phyloP scores from a whole-genome alignment of 2,113 vertebrate genomes.

The Phyllopteryx taeniolatus region DNA sequence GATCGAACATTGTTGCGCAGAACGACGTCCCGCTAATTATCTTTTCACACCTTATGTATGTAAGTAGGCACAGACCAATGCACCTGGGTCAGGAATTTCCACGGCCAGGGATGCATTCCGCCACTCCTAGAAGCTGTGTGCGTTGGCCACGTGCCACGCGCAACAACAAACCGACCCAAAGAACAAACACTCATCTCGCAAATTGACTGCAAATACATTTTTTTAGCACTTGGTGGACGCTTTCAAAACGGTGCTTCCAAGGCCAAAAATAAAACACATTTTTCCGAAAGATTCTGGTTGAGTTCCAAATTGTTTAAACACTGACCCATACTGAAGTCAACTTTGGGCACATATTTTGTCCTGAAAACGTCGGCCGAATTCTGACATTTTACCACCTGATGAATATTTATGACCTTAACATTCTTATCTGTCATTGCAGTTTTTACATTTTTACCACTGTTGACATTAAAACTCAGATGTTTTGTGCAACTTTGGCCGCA shows the following conservation, averaged over 20 bases:
- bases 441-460: too few species aligned
- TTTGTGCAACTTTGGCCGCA: too few species aligned
- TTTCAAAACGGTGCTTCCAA: background rate
- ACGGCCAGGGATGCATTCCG: background rate
- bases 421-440: background rate
- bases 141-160: background rate
- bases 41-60: background rate
- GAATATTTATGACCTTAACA: background rate
- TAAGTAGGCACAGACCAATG: background rate
- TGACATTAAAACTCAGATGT: too few species aligned
- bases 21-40: background rate
- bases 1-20: background rate
- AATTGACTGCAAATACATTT: background rate
- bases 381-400: too few species aligned
- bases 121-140: background rate
- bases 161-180: background rate
- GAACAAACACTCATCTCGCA: background rate
- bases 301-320: background rate
- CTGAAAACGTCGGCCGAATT: too few species aligned
- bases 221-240: background rate
- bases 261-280: background rate
- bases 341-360: background rate
- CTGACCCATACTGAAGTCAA: too few species aligned
- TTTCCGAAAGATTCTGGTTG: background rate
- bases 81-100: constrained; percentile 3